Conservation (phyloP, 1,140 invertebrate genomes). For the Ooceraea biroi region DNA sequence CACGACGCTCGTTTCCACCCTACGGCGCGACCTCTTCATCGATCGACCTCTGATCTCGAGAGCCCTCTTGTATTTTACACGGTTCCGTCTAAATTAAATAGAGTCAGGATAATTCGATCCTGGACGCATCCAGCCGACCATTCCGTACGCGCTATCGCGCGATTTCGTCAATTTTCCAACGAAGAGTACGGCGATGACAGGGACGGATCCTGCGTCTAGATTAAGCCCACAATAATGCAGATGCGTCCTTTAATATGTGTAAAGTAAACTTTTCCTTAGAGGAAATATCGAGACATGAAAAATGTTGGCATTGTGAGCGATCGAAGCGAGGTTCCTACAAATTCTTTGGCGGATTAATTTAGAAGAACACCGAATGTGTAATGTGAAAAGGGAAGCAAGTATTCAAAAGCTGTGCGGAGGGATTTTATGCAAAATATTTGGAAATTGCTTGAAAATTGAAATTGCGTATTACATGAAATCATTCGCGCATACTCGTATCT, state of each 20-base stretch:
- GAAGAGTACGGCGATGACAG: neutral
- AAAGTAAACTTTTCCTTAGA: neutral
- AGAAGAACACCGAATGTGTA: no score
- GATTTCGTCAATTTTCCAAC: neutral
- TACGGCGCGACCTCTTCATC: slow-evolving; percentile 39
- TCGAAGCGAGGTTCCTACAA: no score
- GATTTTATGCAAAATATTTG: no score
- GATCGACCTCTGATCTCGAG: slow-evolving; percentile 24
- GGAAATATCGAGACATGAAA: neutral
- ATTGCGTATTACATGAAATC: neutral
- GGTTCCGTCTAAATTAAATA: slow-evolving; percentile 69
- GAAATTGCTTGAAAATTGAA: no score
- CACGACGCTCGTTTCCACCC: slow-evolving; percentile 42
- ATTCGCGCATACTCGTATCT: neutral
- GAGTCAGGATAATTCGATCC: slow-evolving; percentile 57
- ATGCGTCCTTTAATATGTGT: neutral
- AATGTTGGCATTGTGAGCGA: neutral
- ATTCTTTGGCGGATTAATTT: no score
- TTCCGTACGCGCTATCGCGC: slow-evolving; percentile 11
- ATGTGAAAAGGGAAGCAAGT: no score
- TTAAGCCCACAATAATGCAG: neutral
- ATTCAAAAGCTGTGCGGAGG: no score
- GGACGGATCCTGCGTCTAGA: neutral
- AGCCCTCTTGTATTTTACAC: slow-evolving; percentile 59
- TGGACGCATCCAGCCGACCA: slow-evolving; percentile 20